Evolutionary conservation across 2,113 vertebrate species (phyloP), one percentile per base, ranked within the genome.

Genomic region (Halichoerus grypus): DNA sequence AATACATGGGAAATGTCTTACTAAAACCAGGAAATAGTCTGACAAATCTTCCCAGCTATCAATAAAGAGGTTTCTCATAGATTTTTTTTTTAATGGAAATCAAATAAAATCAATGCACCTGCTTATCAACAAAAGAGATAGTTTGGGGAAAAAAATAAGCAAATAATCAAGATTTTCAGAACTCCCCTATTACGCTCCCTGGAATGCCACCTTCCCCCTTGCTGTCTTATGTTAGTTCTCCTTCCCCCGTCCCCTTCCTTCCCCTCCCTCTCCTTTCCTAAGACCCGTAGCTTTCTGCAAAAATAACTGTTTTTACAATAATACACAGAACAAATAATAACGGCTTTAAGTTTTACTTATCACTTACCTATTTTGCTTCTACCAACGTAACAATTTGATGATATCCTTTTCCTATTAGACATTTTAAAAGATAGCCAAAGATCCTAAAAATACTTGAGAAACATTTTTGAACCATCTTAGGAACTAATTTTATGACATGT

Each of bases 401-500:
- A 61, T 81, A 55, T 24, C 8, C 26, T 81, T 97, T 96, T 96
- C 15, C 55, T 88, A 46, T 42, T 79, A 46, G 55, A 61, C 18
- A 59, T 5, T 0, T 88, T 79, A 79, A 77, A 82, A 83, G 39
- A 63, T 49, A 72, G 22, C 14, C 59, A 71, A 76, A 69, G 42
- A 57, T 83, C 46, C 46, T 92, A 81, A 94, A 67, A 85, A 13
- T 33, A 49, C 59, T 80, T 80, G 9, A 80, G 16, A 72, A 18
- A 96, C 33, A 94, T 91, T 74, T 72, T 72, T 11, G 83, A 59
- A 74, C 80, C 13, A 82, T 77, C 57, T 59, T 81, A n/a, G 31
- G 65, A 80, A 84, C 16, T 65, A 87, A 89, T 85, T 96, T 69
- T 86, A 89, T 96, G 71, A 82, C 61, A 51, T 53, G 31, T 88